Evolutionary conservation across 1,140 invertebrate genomes (phyloP).

Genomic region (Mizuhopecten yessoensis): DNA sequence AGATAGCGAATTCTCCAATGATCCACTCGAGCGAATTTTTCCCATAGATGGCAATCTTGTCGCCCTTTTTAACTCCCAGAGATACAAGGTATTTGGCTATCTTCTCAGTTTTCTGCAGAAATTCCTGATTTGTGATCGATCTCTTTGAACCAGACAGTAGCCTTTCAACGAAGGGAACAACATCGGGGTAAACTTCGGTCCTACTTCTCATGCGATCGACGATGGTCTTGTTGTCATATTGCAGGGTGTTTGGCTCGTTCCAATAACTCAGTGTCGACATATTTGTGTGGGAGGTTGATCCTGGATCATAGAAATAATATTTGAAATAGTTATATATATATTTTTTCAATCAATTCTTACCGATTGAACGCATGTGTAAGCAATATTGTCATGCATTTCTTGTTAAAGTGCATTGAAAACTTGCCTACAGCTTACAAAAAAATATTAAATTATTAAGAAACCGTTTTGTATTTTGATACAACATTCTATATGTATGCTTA

Average conservation of each 20-base stretch:
- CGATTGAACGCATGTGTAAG: no score
- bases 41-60: background rate
- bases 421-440: no score
- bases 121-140: background rate
- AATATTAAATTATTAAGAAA: no score
- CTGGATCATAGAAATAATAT: no score
- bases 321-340: no score
- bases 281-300: no score
- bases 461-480: no score
- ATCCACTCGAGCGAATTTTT: background rate
- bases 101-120: background rate
- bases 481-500: no score
- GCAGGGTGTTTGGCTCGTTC: background rate
- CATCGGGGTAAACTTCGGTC: background rate
- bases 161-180: background rate
- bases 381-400: no score
- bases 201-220: background rate
- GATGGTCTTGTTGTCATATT: slow-evolving; percentile 1
- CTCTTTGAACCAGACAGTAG: background rate
- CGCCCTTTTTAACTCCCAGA: background rate
- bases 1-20: slow-evolving; percentile 7
- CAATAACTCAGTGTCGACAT: background rate
- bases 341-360: no score
- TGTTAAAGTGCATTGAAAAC: no score
- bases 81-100: slow-evolving; percentile 41